A percentile compares a stretch with the other conserved stretches of the same genome.
phyloP scores from a whole-genome alignment of 2,797 vertebrate genomes.

The Pseudopleuronectes americanus region DNA sequence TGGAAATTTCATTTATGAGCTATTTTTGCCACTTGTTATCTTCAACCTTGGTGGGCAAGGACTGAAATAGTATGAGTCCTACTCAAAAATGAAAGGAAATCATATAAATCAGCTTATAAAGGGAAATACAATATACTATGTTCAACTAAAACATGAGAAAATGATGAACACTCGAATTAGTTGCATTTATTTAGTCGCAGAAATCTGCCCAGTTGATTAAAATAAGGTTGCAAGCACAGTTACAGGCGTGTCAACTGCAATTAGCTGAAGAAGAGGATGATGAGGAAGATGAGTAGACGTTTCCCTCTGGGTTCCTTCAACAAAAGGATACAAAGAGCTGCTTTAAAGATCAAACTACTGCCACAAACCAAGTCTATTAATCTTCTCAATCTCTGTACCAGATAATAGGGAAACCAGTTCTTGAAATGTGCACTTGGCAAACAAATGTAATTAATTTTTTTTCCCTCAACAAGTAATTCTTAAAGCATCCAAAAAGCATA shows the following conservation, averaged over 20 bases:
- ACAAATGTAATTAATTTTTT: no score
- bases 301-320: no score
- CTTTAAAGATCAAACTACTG: neutral
- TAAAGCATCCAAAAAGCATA: no score
- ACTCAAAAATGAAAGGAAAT: slow-evolving; percentile 15
- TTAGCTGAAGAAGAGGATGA: neutral
- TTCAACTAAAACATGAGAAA: slow-evolving; percentile 40
- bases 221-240: neutral
- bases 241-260: neutral
- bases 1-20: slow-evolving; percentile 65
- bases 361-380: neutral
- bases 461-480: no score
- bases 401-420: neutral
- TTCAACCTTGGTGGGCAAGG: slow-evolving; percentile 65
- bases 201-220: neutral
- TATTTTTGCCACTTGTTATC: slow-evolving; percentile 64
- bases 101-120: slow-evolving; percentile 23
- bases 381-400: neutral
- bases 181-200: no score
- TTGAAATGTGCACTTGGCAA: neutral
- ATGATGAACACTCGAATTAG: neutral
- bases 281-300: neutral
- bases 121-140: slow-evolving; percentile 16
- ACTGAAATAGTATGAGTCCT: slow-evolving; percentile 51
- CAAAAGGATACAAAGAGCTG: neutral